Evolutionary conservation across 2,797 vertebrate species (phyloP).

Genomic region (Argentina silus): DNA sequence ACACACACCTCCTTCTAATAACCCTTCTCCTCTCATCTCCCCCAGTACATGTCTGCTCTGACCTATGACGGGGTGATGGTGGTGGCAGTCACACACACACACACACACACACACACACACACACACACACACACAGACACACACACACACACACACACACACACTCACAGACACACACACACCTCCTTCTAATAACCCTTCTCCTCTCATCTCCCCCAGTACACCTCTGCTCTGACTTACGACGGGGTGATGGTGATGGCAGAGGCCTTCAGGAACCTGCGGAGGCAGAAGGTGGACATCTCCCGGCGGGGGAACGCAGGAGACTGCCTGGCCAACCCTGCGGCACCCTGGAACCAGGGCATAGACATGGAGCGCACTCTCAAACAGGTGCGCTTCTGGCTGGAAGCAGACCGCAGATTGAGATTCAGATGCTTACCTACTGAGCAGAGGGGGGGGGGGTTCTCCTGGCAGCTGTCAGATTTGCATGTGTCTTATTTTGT

Average conservation of each 20-base stretch:
- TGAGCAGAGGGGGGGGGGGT: neutral
- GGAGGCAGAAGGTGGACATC: slow-evolving; percentile 93
- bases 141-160: neutral
- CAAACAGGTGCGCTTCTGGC: slow-evolving; percentile 82
- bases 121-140: neutral
- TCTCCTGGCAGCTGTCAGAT: too few relatives aligned
- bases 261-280: slow-evolving; percentile 92
- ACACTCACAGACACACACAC: neutral
- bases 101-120: neutral
- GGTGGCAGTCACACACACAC: slow-evolving; percentile 79
- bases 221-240: slow-evolving; percentile 93
- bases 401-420: neutral
- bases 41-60: slow-evolving; percentile 92
- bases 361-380: slow-evolving; percentile 95
- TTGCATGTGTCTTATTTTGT: too few relatives aligned
- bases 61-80: slow-evolving; percentile 95
- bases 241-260: slow-evolving; percentile 97
- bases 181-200: neutral
- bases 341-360: slow-evolving; percentile 94
- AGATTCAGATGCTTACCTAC: neutral
- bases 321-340: slow-evolving; percentile 94
- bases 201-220: slow-evolving; percentile 71
- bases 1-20: neutral
- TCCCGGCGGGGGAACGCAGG: slow-evolving; percentile 92
- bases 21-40: slow-evolving; percentile 21